Conservation (phyloP, 2,113 vertebrate genomes). For the Hippopotamus amphibius region DNA sequence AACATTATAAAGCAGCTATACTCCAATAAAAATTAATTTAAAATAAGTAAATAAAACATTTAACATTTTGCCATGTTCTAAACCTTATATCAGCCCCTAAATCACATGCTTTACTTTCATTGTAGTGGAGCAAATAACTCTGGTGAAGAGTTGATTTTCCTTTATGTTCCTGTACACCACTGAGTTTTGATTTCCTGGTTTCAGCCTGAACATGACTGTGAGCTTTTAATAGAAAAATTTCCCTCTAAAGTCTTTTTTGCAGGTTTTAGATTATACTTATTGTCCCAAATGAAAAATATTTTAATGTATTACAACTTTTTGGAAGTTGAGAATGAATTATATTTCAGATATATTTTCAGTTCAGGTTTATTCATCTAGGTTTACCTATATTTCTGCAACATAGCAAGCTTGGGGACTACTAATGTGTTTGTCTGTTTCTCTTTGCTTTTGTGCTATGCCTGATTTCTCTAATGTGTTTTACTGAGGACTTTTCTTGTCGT, state of each 20-base stretch:
- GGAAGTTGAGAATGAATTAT: conserved; percentile 45
- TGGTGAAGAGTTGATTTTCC: conserved; percentile 9
- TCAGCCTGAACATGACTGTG: background rate
- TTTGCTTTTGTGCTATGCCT: background rate
- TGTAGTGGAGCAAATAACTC: background rate
- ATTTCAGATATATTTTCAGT: conserved; percentile 17
- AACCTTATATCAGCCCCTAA: background rate
- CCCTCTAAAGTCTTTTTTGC: background rate
- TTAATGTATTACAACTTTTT: background rate
- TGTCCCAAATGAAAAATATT: conserved; percentile 10
- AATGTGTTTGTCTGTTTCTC: background rate
- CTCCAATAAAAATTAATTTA: too few relatives aligned
- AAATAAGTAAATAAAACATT: background rate
- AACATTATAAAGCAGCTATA: too few relatives aligned
- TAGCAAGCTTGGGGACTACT: background rate
- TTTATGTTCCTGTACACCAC: background rate
- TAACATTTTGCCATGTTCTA: background rate
- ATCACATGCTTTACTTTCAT: conserved; percentile 24
- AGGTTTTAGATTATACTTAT: conserved; percentile 19
- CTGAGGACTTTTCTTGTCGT: background rate
- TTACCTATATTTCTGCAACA: background rate
- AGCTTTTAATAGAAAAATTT: conserved; percentile 33
- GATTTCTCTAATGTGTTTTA: background rate
- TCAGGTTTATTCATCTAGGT: background rate
- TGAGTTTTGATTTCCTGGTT: conserved; percentile 29